Evolutionary conservation across 2,797 vertebrate species (phyloP), one percentile per base, ranked within the genome.

Genomic region (Poliocrania exsul): DNA sequence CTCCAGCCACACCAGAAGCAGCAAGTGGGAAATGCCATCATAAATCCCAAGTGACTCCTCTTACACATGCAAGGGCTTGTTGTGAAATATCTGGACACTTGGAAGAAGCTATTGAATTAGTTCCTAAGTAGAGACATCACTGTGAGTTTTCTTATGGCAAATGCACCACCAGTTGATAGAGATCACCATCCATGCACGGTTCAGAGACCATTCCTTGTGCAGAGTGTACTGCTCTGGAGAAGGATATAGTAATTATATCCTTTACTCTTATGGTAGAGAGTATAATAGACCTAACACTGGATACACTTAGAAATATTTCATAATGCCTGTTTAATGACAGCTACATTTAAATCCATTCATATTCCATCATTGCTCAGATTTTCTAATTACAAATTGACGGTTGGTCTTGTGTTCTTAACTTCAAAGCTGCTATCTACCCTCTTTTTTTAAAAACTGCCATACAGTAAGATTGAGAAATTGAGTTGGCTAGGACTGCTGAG

Each of bases 401-500:
- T 91, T 95, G 82, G 54, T 81, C 92, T 86, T 74, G 57, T 67
- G 64, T 92, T 95, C 95, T 95, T 60, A 65, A 85, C 92, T 95
- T 95, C 90, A 95, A 93, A 94, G 47, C 73, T 81, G 26, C 40
- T 53, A 37, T 74, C 47, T 81, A 29, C 50, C 88, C 33, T 17
- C 25, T 5, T 78, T 93, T 90, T 94, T 94, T 90, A 81, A 73
- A 50, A 93, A 88, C 88, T 89, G 64, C 81, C 79, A 81, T 96
- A 85, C 65, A 95, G 94, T 97, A 93, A 92, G 93, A 91, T 96
- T 97, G 96, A 97, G 96, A 96, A 87, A 97, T 94, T 95, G 96
- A 97, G 81, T 97, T 97, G 95, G 96, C 96, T 95, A 67, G 80
- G 90, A 96, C 91, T 97, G 97, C 97, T 96, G 97, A 97, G 97